These are phyloP conservation scores for Cephalotes varians DNA, from an alignment of 2,888 invertebrate genomes.

Conservation along the genomic window DNA sequence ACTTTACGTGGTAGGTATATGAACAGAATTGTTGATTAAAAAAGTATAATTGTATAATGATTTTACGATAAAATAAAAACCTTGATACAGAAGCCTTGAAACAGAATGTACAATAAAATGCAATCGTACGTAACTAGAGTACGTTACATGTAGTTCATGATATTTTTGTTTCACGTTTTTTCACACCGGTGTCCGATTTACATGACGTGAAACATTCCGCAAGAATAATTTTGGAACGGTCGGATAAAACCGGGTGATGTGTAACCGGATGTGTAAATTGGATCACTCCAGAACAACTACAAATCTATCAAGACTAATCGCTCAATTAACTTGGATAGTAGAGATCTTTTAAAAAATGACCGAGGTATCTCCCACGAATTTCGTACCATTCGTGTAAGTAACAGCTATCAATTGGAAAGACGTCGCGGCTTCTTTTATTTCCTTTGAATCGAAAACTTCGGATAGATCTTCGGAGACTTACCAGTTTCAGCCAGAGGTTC, in stretches of 20 bases:
- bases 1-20: background rate
- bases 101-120: background rate
- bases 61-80: constrained; percentile 10
- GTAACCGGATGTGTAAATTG: constrained; percentile 18
- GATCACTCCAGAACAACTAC: background rate
- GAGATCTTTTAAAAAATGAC: constrained; percentile 34
- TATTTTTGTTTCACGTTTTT: constrained; percentile 9
- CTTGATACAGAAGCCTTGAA: background rate
- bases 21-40: background rate
- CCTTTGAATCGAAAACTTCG: background rate
- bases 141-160: background rate
- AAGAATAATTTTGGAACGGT: constrained; percentile 2
- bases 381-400: constrained; percentile 16
- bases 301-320: constrained; percentile 12
- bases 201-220: constrained; percentile 5
- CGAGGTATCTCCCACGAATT: background rate
- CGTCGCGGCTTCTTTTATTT: constrained; percentile 2
- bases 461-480: constrained; percentile 87
- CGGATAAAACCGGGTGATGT: constrained; percentile 1
- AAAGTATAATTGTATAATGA: background rate
- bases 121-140: constrained; percentile 1
- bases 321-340: constrained; percentile 12
- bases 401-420: constrained; percentile 39
- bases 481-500: constrained; percentile 98
- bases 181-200: background rate